Evolutionary conservation across 2,888 invertebrate species (phyloP), one percentile per base, ranked within the genome.

Genomic region (Lasius platythorax): DNA sequence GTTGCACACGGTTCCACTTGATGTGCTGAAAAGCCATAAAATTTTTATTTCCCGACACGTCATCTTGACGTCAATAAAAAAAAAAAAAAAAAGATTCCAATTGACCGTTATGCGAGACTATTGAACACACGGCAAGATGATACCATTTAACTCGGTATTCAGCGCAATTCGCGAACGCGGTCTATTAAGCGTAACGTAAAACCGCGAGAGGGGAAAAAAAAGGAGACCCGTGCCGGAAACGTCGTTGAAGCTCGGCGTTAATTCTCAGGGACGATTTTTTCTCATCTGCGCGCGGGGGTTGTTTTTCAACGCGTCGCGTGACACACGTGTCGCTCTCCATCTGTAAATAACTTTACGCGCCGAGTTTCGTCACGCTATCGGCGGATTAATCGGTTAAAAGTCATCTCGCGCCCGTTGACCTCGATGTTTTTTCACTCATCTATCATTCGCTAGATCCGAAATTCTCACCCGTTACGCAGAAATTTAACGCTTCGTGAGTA

Each of bases 321-420:
- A 30, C 58, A 28, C 12, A 58, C 70, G 6, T 43, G 56, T 56
- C 46, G 28, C 2, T 15, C 56, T n/a, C 23, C 68, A 33, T 40
- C 40, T 56, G 50, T 12, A 11, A 72, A 2, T 46, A 43, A 72
- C 79, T 23, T 82, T 67, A 58, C 50, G 30, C 40, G 61, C n/a
- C 37, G 11, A 28, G 64, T 43, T 82, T 83, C 30, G 78, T 83
- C 86, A 83, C 81, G 67, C 84, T 58, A 76, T 89, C 68, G 58
- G 30, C 40, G 30, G 40, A 83, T 86, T 85, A 89, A 86, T 63
- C 68, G 30, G 40, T 18, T 87, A 86, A 85, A 89, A 84, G 50
- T 33, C 78, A 33, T 68, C 53, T 23, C 30, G 12, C 81, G 74
- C 70, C 63, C 82, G 30, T 82, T 82, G 74, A 82, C 82, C 84